Evolutionary conservation across 1,140 invertebrate species (phyloP).

Genomic region (Spodoptera frugiperda): DNA sequence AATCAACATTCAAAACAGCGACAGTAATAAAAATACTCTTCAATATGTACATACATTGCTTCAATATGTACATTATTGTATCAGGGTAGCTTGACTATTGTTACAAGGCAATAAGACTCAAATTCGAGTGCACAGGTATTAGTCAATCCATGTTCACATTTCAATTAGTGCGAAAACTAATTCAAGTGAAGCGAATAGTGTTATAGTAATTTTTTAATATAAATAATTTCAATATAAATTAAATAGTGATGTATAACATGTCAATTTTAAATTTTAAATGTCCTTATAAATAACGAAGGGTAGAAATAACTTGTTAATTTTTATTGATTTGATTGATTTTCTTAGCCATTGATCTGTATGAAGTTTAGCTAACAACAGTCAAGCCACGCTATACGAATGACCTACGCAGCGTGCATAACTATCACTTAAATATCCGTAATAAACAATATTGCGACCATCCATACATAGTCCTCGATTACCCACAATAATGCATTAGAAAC

Average conservation of each 20-base stretch:
- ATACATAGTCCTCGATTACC: slow-evolving; percentile 57
- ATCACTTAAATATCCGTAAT: slow-evolving; percentile 59
- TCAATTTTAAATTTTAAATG: slow-evolving; percentile 12
- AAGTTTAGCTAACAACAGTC: slow-evolving; percentile 46
- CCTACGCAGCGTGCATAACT: slow-evolving; percentile 70
- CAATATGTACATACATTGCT: slow-evolving; percentile 50
- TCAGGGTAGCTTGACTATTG: slow-evolving; percentile 37
- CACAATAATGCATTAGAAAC: slow-evolving; percentile 67
- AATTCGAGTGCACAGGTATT: background rate
- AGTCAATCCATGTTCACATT: too few relatives aligned
- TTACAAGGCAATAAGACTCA: background rate
- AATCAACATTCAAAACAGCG: slow-evolving; percentile 46
- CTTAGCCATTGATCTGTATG: background rate
- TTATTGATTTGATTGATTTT: background rate
- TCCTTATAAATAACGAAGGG: slow-evolving; percentile 7
- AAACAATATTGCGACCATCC: slow-evolving; percentile 54
- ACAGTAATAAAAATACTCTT: slow-evolving; percentile 49
- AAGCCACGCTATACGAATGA: slow-evolving; percentile 63
- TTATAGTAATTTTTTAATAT: background rate
- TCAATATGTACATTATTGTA: slow-evolving; percentile 45
- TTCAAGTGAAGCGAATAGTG: background rate
- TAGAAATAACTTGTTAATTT: background rate
- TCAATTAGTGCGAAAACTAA: too few relatives aligned
- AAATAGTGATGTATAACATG: slow-evolving; percentile 12
- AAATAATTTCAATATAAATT: background rate